phyloP scores from a whole-genome alignment of 2,113 vertebrate species.

The Corythaixoides concolor region DNA sequence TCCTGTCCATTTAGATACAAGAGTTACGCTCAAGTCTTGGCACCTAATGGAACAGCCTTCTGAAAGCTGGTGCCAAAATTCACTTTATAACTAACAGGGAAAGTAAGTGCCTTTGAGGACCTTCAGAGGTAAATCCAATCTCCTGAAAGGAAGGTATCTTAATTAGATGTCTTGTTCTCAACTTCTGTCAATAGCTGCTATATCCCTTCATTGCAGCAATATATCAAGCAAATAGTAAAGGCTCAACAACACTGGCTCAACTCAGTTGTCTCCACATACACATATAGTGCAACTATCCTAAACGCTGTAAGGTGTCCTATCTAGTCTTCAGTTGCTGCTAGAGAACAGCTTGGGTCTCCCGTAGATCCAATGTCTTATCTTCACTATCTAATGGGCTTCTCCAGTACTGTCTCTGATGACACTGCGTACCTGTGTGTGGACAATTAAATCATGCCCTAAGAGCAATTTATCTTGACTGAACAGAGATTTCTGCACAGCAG shows the following conservation, averaged over 20 bases:
- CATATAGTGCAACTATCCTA: neutral
- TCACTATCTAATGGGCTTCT: neutral
- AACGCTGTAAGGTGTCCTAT: neutral
- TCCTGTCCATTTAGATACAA: neutral
- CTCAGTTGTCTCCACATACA: neutral
- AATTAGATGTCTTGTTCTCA: neutral
- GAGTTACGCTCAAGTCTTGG: neutral
- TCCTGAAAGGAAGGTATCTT: neutral
- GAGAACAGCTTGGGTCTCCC: neutral
- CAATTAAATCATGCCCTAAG: neutral
- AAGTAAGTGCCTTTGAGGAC: neutral
- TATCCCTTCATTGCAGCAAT: neutral
- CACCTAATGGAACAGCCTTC: neutral
- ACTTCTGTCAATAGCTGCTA: neutral
- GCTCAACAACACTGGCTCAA: neutral
- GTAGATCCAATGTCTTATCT: neutral
- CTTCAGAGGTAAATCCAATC: neutral
- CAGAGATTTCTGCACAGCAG: neutral
- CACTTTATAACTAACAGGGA: neutral
- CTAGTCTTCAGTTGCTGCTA: neutral
- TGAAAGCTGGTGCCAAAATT: neutral
- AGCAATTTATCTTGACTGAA: neutral
- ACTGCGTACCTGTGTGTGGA: neutral
- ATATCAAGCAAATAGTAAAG: neutral
- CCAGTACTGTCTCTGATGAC: fast-evolving